These are phyloP conservation scores for Dermochelys coriacea DNA, from an alignment of 2,797 vertebrate species.

Conservation along the genomic window DNA sequence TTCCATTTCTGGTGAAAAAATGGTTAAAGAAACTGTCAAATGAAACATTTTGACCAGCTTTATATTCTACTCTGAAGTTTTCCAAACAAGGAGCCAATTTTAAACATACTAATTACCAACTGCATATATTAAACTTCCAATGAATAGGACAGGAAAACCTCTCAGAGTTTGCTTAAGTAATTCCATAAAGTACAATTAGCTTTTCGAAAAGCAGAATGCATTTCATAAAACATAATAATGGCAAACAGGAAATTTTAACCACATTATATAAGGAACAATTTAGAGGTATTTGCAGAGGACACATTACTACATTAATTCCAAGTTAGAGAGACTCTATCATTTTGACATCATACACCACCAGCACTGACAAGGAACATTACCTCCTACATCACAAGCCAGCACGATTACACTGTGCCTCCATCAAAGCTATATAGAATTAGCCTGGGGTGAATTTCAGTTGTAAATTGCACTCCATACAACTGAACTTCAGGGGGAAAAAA, in stretches of 20 bases:
- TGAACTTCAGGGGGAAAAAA: background rate
- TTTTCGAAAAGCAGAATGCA: slow-evolving; percentile 33
- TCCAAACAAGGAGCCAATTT: slow-evolving; percentile 73
- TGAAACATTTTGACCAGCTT: slow-evolving; percentile 51
- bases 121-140: slow-evolving; percentile 56
- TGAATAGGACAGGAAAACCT: slow-evolving; percentile 55
- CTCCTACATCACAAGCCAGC: too few species aligned
- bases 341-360: background rate
- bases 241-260: slow-evolving; percentile 22
- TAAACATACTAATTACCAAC: slow-evolving; percentile 78
- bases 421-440: background rate
- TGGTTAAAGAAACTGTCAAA: slow-evolving; percentile 43
- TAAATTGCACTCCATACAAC: background rate
- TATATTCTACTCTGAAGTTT: slow-evolving; percentile 59
- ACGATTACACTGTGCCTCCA: background rate
- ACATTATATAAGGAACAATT: background rate
- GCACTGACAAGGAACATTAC: background rate
- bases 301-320: background rate
- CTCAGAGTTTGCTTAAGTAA: slow-evolving; percentile 52
- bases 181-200: slow-evolving; percentile 25
- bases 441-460: background rate
- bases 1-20: slow-evolving; percentile 39
- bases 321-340: background rate
- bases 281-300: background rate
- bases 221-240: slow-evolving; percentile 7